Percentiles rank a stretch among this genome's conserved stretches.
These are phyloP conservation scores for Sebastes jordani DNA, from an alignment of 2,797 vertebrate genomes.

Conservation along the genomic window DNA sequence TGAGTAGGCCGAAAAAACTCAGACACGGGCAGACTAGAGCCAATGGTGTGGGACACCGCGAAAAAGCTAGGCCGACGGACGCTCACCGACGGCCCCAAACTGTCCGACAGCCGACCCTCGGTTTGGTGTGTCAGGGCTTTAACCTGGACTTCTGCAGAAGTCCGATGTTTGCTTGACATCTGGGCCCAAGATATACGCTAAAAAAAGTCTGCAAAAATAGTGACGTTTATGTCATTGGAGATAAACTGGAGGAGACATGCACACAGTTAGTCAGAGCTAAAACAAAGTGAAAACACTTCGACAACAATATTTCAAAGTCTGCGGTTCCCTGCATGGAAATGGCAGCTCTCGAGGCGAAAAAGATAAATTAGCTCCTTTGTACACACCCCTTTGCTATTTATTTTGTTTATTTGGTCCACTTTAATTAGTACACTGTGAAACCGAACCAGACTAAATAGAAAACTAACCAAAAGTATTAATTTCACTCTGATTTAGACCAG, in stretches of 20 bases:
- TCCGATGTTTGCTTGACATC: background rate
- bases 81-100: too few species aligned
- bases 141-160: background rate
- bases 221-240: background rate
- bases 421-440: background rate
- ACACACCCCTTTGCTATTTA: background rate
- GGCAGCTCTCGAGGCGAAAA: background rate
- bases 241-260: background rate
- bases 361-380: background rate
- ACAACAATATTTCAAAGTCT: too few species aligned
- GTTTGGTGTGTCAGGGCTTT: background rate
- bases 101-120: fast-evolving
- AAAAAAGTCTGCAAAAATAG: too few species aligned
- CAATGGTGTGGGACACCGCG: too few species aligned
- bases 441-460: background rate
- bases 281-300: too few species aligned
- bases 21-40: too few species aligned
- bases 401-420: background rate
- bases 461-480: fast-evolving
- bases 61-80: too few species aligned
- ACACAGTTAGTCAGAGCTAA: background rate
- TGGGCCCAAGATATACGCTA: background rate
- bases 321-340: background rate
- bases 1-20: too few species aligned
- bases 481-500: background rate